A percentile compares a stretch with the other conserved stretches of the same genome.
These are phyloP conservation scores for Tachysurus vachellii DNA, from an alignment of 2,113 vertebrate genomes.

Conservation along the genomic window DNA sequence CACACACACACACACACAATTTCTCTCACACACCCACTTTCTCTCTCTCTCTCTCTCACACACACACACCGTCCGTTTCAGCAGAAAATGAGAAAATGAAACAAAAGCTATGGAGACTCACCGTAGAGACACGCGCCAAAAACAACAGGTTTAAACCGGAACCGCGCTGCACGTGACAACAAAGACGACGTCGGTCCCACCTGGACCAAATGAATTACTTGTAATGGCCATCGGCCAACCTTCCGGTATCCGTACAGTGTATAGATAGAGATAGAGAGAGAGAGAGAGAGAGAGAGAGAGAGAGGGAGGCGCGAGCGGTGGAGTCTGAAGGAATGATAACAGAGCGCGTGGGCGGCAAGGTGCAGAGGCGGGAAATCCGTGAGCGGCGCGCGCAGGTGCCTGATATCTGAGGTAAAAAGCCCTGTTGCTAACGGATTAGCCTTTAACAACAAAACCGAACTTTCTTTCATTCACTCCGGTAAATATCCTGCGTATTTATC, in stretches of 20 bases:
- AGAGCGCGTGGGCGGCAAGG: background rate
- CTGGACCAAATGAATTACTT: background rate
- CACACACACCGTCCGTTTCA: background rate
- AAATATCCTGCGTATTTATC: background rate
- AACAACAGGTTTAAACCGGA: slow-evolving; percentile 28
- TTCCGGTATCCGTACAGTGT: background rate
- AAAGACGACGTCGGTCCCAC: background rate
- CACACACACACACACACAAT: background rate
- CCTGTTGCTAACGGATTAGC: background rate
- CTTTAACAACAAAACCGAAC: background rate
- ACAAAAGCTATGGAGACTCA: slow-evolving; percentile 39
- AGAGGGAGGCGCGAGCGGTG: background rate
- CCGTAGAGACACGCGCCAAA: background rate
- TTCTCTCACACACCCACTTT: background rate
- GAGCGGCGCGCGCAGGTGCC: background rate
- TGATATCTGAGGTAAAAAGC: background rate
- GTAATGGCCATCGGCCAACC: background rate
- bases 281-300: background rate
- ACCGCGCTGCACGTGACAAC: background rate
- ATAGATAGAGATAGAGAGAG: background rate
- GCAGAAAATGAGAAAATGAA: background rate
- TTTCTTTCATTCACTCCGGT: background rate
- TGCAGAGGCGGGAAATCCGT: background rate
- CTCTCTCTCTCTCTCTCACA: background rate
- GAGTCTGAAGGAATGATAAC: background rate